Base-by-base conservation (phyloP, 2,113 vertebrate genomes). In the Potamarius usumacintae region DNA sequence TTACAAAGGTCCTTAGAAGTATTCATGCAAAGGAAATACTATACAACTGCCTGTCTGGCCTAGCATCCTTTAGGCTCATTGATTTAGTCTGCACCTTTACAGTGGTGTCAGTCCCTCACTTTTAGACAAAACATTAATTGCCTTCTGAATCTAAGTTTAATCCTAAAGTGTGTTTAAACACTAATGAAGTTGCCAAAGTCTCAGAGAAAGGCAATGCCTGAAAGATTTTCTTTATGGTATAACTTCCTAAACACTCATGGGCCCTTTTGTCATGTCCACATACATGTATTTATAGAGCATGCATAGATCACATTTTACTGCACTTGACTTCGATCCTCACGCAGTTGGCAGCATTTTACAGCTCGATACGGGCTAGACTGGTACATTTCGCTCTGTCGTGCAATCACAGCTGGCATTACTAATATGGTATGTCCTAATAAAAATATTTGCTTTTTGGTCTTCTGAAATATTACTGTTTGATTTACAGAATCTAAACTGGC, bases 391-490 rank as follows among this genome's bases (percentile, higher is more conserved):
- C 9, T 53, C 42, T 60, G 12, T 10, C 50, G 2, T 62, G 79
- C 42, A 71, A 72, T 48, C 50, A 58, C 4, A 72, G 17, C 71
- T 87, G 67, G 80, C 80, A 63, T 30, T 53, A 63, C 9, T 76
- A 71, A 82, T 69, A 50, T 72, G 5, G 50, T 2, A 83, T 83
- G 58, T 4, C 42, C 25, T 77, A 3, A 65, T 72, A 42, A 14
- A 65, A 69, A 58, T 82, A 27, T 82, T 82, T 82, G 55, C 30
- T 58, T 50, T 69, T 18, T 84, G 60, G 30, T 84, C 25, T 84
- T 69, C 60, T 79, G 82, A 58, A 48, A 69, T 79, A 79, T 50
- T 87, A 65, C 15, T 82, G 81, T 87, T 77, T 76, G 81, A 48
- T 52, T 88, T 53, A 57, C 57, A 77, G 58, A 78, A 65, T 48